Conservation (phyloP, 2,797 vertebrate genomes). For the Sphenopsis melanotis region DNA sequence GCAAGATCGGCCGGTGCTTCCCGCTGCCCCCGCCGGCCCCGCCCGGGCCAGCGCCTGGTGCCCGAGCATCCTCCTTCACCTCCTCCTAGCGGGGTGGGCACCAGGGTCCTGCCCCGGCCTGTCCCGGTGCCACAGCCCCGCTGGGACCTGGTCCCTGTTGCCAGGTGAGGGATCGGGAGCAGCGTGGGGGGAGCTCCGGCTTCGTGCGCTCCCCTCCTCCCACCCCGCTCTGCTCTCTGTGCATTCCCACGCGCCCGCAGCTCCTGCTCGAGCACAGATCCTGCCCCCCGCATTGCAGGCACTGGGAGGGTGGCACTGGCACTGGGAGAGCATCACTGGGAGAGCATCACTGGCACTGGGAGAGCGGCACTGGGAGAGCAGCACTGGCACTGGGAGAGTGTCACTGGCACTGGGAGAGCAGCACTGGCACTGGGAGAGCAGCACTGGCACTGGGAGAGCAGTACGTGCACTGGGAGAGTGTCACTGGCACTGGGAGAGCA, state of each 20-base stretch:
- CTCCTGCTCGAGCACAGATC: neutral
- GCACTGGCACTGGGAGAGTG: neutral
- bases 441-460: too few relatives aligned
- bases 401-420: neutral
- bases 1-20: neutral
- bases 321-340: neutral
- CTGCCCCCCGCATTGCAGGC: neutral
- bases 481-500: too few relatives aligned
- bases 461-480: too few relatives aligned
- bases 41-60: fast-evolving
- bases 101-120: fast-evolving
- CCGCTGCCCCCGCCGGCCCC: neutral
- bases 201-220: neutral
- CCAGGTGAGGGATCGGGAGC: neutral
- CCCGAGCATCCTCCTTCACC: neutral
- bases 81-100: neutral
- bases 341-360: neutral
- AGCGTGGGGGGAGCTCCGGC: neutral
- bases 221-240: neutral
- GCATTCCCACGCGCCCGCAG: neutral
- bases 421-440: too few relatives aligned
- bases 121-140: fast-evolving
- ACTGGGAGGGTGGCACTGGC: neutral
- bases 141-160: neutral
- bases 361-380: neutral